phyloP scores from a whole-genome alignment of 2,113 vertebrate species.

The Vicugna pacos region DNA sequence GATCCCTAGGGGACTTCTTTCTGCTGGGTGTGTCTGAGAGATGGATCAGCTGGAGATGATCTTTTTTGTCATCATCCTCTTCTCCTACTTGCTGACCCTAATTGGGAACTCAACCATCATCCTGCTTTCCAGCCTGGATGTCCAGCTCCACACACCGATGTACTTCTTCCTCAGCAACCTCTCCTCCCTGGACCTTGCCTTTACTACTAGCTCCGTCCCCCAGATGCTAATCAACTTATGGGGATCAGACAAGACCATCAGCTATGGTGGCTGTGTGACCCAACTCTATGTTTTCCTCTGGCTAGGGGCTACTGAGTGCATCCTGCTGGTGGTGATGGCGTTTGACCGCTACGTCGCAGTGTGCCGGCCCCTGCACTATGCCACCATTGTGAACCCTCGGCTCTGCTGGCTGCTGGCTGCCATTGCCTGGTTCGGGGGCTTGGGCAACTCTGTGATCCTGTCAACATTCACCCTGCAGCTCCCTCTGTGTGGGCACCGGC shows the following conservation, averaged over 20 bases:
- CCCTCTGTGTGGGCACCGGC: conserved; percentile 58
- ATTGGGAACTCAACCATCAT: conserved; percentile 71
- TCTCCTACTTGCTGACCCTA: conserved; percentile 68
- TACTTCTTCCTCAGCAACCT: conserved; percentile 80
- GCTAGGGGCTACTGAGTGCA: conserved; percentile 68
- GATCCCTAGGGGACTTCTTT: conserved; percentile 35
- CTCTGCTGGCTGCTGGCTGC: conserved; percentile 72
- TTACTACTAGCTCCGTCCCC: conserved; percentile 74
- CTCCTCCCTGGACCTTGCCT: conserved; percentile 73
- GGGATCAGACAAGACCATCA: conserved; percentile 77
- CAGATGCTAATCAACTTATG: conserved; percentile 74
- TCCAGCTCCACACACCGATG: conserved; percentile 74
- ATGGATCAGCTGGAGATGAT: conserved; percentile 52
- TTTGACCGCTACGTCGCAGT: conserved; percentile 78
- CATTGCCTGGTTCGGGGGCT: conserved; percentile 61
- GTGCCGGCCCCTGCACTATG: conserved; percentile 76
- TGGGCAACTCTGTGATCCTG: conserved; percentile 58
- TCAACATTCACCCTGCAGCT: conserved; percentile 57
- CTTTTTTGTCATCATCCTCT: conserved; percentile 61
- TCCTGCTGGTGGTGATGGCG: conserved; percentile 73
- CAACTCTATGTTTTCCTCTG: conserved; percentile 77
- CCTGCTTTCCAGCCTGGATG: conserved; percentile 63
- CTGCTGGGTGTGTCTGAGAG: conserved; percentile 67
- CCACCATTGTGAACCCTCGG: conserved; percentile 67
- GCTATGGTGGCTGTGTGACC: conserved; percentile 71